Percentiles rank a stretch among this genome's conserved stretches.
Conservation (phyloP, 30 jellyfish, hydroid and myxozoan species). For the Hydractinia symbiolongicarpus region DNA sequence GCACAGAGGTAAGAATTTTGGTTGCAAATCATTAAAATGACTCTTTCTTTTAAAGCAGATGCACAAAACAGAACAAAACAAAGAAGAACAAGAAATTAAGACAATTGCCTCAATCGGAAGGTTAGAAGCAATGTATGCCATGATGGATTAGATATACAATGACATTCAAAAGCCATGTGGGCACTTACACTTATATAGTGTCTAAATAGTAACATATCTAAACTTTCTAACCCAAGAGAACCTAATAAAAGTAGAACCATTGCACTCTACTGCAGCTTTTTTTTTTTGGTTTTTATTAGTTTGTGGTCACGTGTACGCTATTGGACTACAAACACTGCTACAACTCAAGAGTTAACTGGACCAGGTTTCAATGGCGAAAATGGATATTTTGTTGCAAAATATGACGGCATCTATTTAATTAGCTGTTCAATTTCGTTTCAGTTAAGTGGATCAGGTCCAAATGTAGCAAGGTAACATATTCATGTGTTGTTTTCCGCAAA, state of each 20-base stretch:
- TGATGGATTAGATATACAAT: too few species aligned
- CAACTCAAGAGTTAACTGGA: conserved; percentile 37
- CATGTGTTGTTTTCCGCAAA: background rate
- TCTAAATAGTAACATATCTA: too few species aligned
- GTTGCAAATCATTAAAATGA: background rate
- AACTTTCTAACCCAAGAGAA: too few species aligned
- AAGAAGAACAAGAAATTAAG: too few species aligned
- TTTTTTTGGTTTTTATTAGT: conserved; percentile 17
- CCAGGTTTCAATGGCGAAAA: conserved; percentile 30
- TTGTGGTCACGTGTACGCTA: conserved; percentile 43
- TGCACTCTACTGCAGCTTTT: background rate
- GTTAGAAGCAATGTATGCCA: too few species aligned
- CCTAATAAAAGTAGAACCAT: too few species aligned
- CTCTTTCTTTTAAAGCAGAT: too few species aligned
- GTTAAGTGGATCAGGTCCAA: background rate
- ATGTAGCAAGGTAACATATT: background rate
- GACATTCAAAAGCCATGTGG: too few species aligned
- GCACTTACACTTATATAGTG: too few species aligned
- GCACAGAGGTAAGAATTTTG: conserved; percentile 32
- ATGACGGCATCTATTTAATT: conserved; percentile 39
- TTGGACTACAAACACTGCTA: conserved; percentile 32
- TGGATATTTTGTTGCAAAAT: conserved; percentile 52
- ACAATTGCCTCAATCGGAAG: too few species aligned
- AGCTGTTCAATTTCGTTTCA: background rate
- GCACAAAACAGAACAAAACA: too few species aligned